Evolutionary conservation across 53 echinoderm and acorn worm genomes (phyloP).

Genomic region (Henricia sp.): DNA sequence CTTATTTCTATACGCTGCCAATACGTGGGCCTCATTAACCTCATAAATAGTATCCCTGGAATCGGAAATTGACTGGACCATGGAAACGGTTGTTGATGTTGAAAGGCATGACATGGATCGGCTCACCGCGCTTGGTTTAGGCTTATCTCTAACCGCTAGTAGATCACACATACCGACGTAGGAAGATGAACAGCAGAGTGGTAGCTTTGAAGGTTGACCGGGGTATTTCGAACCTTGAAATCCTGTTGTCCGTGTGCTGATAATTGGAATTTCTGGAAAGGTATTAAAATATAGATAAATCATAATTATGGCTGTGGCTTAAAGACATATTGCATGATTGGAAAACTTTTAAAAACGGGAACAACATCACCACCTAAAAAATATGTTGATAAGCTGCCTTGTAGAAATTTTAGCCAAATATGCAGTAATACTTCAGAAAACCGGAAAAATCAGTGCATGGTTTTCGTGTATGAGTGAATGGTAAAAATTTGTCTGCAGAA

Average conservation of each 20-base stretch:
- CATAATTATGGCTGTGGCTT: too few relatives aligned
- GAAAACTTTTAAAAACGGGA: too few relatives aligned
- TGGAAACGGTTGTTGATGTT: slow-evolving; percentile 29
- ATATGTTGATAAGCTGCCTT: too few relatives aligned
- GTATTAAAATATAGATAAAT: too few relatives aligned
- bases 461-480: too few relatives aligned
- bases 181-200: neutral
- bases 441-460: too few relatives aligned
- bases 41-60: slow-evolving; percentile 35
- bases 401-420: too few relatives aligned
- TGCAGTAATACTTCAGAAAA: too few relatives aligned
- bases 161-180: slow-evolving; percentile 33
- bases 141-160: neutral
- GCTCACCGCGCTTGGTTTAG: neutral
- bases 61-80: slow-evolving; percentile 27
- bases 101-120: slow-evolving; percentile 22
- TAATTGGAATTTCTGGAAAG: neutral
- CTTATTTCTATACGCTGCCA: neutral
- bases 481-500: too few relatives aligned
- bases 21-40: slow-evolving; percentile 7
- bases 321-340: too few relatives aligned
- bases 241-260: neutral
- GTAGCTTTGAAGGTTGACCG: neutral
- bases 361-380: too few relatives aligned
- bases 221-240: neutral